Percentiles rank a stretch among this genome's conserved stretches.
Conservation (phyloP, 1,140 invertebrate genomes). For the Paralvinella palmiformis region DNA sequence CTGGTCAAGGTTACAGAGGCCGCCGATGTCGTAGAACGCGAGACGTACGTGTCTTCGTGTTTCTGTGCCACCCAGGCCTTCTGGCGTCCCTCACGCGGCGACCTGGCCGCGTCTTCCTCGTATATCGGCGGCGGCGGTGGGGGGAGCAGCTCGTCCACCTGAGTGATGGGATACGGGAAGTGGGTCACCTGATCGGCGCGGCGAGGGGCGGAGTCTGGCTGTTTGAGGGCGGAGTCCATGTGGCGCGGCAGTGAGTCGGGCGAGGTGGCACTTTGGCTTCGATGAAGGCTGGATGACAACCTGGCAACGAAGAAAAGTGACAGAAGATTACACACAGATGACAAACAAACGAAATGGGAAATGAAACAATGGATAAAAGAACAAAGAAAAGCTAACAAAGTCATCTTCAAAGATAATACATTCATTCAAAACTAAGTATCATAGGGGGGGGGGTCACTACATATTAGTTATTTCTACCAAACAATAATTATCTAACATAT, state of each 20-base stretch:
- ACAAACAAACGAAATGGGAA: too few relatives aligned
- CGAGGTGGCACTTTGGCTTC: constrained; percentile 5
- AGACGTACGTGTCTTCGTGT: constrained; percentile 7
- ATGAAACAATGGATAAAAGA: too few relatives aligned
- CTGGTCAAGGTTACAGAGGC: constrained; percentile 6
- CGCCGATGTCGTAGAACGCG: neutral
- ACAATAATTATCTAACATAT: too few relatives aligned
- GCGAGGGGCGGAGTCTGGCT: neutral
- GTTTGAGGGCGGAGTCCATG: neutral
- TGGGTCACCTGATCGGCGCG: neutral
- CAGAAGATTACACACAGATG: too few relatives aligned
- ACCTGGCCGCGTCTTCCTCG: constrained; percentile 13
- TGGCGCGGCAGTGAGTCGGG: neutral
- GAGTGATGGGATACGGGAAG: neutral
- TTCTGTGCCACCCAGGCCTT: neutral
- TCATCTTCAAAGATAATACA: too few relatives aligned
- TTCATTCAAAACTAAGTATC: too few relatives aligned
- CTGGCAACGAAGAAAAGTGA: too few relatives aligned
- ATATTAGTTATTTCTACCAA: too few relatives aligned
- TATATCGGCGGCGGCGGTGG: constrained; percentile 36
- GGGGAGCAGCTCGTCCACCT: constrained; percentile 24
- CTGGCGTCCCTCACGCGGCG: neutral
- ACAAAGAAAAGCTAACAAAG: too few relatives aligned
- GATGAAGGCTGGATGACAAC: neutral
- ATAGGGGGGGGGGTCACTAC: too few relatives aligned